A percentile compares a stretch with the other conserved stretches of the same genome.
These are phyloP conservation scores for Odobenus rosmarus DNA, from an alignment of 2,113 vertebrate species.

Conservation along the genomic window DNA sequence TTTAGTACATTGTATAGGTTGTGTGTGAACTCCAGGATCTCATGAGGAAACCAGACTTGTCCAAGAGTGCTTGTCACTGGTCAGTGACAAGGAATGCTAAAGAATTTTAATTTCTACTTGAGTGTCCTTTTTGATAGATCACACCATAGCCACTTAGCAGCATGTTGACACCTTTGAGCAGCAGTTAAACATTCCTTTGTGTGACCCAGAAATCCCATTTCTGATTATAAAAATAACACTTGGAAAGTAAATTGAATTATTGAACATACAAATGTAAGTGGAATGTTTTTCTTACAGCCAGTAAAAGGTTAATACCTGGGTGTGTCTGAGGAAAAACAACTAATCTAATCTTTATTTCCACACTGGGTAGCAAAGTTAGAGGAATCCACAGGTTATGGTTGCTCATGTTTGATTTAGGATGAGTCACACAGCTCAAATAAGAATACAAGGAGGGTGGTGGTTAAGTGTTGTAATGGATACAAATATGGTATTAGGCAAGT, in stretches of 20 bases:
- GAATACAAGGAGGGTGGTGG: background rate
- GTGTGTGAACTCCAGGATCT: background rate
- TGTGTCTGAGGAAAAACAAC: background rate
- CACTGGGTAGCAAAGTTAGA: background rate
- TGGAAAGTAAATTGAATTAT: background rate
- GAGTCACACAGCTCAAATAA: background rate
- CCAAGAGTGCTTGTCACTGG: background rate
- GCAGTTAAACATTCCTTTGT: background rate
- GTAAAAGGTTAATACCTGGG: background rate
- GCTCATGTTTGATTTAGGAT: background rate
- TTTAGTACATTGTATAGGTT: background rate
- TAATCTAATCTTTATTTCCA: slow-evolving; percentile 2
- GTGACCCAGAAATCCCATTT: background rate
- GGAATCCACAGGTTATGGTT: background rate
- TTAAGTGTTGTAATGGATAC: background rate
- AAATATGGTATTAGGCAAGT: background rate
- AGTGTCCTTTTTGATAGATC: background rate
- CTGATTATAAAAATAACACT: slow-evolving; percentile 22
- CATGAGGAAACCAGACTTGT: background rate
- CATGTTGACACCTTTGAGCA: background rate
- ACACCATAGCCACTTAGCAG: background rate
- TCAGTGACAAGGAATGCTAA: background rate
- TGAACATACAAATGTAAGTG: background rate
- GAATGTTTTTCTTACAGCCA: background rate
- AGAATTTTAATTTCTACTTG: background rate